phyloP scores from a whole-genome alignment of 2,888 invertebrate genomes.

The Aporophyla lueneburgensis region DNA sequence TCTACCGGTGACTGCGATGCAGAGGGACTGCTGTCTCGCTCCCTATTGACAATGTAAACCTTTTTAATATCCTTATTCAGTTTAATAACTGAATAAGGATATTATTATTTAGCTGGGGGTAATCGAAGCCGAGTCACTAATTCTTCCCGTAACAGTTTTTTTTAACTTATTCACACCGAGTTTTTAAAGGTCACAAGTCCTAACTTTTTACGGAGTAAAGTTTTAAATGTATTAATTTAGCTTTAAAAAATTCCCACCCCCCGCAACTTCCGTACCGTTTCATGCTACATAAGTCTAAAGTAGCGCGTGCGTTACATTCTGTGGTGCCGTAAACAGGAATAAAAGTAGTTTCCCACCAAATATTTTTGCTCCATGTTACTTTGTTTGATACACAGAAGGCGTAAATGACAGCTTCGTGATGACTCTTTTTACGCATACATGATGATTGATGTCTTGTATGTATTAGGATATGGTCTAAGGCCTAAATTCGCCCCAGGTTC shows the following conservation, averaged over 20 bases:
- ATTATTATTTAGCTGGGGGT: neutral
- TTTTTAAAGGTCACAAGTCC: neutral
- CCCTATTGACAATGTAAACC: constrained; percentile 29
- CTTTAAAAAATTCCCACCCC: neutral
- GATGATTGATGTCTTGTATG: neutral
- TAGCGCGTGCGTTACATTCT: no score
- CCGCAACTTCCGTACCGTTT: neutral
- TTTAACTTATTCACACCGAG: neutral
- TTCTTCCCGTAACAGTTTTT: neutral
- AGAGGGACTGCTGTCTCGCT: constrained; percentile 78
- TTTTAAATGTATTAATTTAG: neutral
- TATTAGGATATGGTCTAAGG: no score
- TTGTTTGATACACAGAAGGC: neutral
- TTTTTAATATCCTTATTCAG: neutral
- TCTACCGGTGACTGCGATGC: constrained; percentile 69
- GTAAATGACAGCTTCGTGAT: neutral
- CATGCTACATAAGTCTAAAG: neutral
- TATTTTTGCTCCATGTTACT: neutral
- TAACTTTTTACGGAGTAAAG: no score
- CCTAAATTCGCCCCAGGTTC: neutral
- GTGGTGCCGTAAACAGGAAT: neutral
- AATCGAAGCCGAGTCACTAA: neutral
- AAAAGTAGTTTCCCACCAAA: neutral
- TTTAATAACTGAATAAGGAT: no score
- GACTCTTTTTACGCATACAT: neutral